Base-by-base conservation (phyloP, 2,888 invertebrate species). In the Leptopilina drosophilae region DNA sequence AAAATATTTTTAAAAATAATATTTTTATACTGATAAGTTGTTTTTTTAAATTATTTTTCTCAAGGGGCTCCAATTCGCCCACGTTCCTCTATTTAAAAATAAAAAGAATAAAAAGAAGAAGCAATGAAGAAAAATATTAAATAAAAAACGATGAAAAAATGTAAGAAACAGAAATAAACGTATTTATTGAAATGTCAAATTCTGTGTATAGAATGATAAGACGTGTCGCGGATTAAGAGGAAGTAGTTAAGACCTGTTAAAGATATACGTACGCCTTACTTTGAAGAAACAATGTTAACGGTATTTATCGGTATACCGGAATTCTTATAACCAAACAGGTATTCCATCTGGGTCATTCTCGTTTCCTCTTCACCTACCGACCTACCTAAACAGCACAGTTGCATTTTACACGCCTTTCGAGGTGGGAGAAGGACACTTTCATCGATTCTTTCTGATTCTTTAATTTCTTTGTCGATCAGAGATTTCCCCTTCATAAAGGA, bases 301-400 rank as follows among this genome's bases (percentile, higher is more conserved):
- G 90, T 90, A 89, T 84, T 80, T 82, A 81, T 79, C 80, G 77
- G 81, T 83, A 81, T 79, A 80, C 83, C 85, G 89, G 88, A 89
- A 87, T 88, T 85, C 87, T 86, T 83, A 85, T 82, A 49, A 85
- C 88, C 85, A 88, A 89, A 89, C 89, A 88, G 90, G 90, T 90
- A 87, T 87, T 80, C 83, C 82, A 87, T 89, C 90, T 90, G 86
- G 90, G 91, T 87, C 90, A 88, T 77, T 84, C 87, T 86, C 85
- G 84, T 85, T 89, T 83, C 88, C 85, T 86, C 81, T 85, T 89
- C 88, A 89, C 88, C 89, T 87, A 88, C 86, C 88, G 89, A 90
- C 90, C 88, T 86, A 87, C 87, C 87, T 87, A 84, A 77, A 59
- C 80, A 82, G 82, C 80, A 82, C 78, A 79, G 82, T 82, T 82